Percentiles rank a stretch among this genome's conserved stretches.
phyloP scores from a whole-genome alignment of 2,797 vertebrate species.

The Anguilla anguilla region DNA sequence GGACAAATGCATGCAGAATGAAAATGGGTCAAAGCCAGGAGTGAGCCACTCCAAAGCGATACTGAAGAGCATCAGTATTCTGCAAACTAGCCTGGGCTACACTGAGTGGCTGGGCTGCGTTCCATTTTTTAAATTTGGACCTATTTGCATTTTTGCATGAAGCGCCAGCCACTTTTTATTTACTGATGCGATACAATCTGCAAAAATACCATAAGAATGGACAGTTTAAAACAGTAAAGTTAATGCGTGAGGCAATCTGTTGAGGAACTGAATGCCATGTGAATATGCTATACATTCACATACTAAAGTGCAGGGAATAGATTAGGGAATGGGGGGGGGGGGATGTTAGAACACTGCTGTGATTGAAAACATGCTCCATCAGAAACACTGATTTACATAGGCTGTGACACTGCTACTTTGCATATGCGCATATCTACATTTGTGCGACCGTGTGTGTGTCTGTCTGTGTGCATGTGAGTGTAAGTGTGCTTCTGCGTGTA shows the following conservation, averaged over 20 bases:
- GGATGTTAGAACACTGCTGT: not conserved
- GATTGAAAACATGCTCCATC: not conserved
- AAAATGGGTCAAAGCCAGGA: conserved; percentile 16
- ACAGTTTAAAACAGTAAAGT: not conserved
- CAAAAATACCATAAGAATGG: not conserved
- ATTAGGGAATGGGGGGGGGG: not conserved
- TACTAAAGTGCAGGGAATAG: not conserved
- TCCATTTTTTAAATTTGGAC: not conserved
- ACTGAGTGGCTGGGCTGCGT: not conserved
- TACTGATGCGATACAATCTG: not conserved
- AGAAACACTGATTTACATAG: not conserved
- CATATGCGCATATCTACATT: not conserved
- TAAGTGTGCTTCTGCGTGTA: not conserved
- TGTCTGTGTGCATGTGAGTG: not conserved
- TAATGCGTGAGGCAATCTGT: not conserved
- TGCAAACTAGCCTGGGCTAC: not conserved
- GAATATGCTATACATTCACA: not conserved
- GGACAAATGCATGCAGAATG: conserved; percentile 2
- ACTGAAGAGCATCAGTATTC: not conserved
- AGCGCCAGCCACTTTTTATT: not conserved
- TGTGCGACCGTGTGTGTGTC: conserved; percentile 23
- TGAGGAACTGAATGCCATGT: not conserved
- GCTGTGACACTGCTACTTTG: not conserved
- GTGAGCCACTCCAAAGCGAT: not conserved
- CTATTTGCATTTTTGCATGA: not conserved